These are phyloP conservation scores for Holothuria scabra DNA, from an alignment of 53 echinoderm and acorn worm species.

Conservation along the genomic window DNA sequence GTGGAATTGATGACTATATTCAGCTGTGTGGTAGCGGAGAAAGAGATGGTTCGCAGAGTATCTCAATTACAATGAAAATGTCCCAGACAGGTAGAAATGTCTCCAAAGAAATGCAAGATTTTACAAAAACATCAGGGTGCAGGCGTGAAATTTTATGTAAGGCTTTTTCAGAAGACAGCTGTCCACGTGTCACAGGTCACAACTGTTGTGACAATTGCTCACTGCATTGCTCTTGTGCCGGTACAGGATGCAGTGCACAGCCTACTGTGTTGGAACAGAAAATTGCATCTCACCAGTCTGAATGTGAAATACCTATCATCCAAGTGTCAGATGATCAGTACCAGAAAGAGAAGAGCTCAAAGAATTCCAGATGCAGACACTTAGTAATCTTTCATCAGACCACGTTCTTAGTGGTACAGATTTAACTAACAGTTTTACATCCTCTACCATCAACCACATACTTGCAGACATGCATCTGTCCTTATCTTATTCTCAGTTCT, in stretches of 20 bases:
- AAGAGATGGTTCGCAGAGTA: constrained; percentile 47
- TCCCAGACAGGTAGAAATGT: constrained; percentile 25
- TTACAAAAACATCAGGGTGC: constrained; percentile 24
- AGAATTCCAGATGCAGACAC: too few relatives aligned
- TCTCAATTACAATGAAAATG: constrained; percentile 30
- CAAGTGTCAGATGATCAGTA: not conserved
- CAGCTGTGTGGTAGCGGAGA: constrained; percentile 48
- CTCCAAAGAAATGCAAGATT: constrained; percentile 30
- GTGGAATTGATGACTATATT: constrained; percentile 38
- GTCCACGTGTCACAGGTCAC: not conserved
- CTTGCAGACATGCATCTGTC: too few relatives aligned
- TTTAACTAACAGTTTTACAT: too few relatives aligned
- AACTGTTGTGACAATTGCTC: constrained; percentile 31
- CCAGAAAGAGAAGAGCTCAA: too few relatives aligned
- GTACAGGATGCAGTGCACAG: not conserved
- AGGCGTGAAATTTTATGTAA: not conserved
- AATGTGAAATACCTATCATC: not conserved
- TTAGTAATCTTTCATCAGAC: too few relatives aligned
- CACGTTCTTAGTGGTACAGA: too few relatives aligned
- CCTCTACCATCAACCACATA: too few relatives aligned
- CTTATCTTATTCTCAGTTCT: too few relatives aligned
- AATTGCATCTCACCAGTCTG: not conserved
- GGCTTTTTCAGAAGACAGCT: not conserved
- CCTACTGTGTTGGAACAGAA: not conserved
- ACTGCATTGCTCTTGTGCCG: not conserved